Conservation (phyloP, 2,888 invertebrate genomes). For the Ormyrus pomaceus region DNA sequence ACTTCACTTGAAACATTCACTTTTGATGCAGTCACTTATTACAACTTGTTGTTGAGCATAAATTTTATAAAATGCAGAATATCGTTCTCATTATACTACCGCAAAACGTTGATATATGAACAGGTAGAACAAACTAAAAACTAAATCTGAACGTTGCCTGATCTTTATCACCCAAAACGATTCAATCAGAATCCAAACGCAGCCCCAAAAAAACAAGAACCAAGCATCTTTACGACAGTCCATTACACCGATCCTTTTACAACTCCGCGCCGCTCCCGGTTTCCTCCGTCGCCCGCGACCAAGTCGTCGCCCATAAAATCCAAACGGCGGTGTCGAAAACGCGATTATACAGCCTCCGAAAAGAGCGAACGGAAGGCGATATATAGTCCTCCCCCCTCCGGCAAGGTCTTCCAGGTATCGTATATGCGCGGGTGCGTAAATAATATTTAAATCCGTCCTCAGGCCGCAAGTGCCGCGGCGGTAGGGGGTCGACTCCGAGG, state of each 20-base stretch:
- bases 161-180: too few species aligned
- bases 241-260: conserved; percentile 9
- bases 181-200: too few species aligned
- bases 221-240: too few species aligned
- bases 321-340: conserved; percentile 28
- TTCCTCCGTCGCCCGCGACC: background rate
- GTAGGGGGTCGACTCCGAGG: background rate
- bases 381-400: background rate
- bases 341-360: conserved; percentile 5
- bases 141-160: too few species aligned
- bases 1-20: too few species aligned
- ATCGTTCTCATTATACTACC: too few species aligned
- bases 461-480: conserved; percentile 8
- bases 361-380: background rate
- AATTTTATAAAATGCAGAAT: too few species aligned
- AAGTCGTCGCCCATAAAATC: conserved; percentile 16
- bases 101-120: too few species aligned
- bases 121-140: too few species aligned
- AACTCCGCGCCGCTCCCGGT: background rate
- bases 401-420: background rate
- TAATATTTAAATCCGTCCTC: conserved; percentile 35
- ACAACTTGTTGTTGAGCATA: too few species aligned
- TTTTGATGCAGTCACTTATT: too few species aligned
- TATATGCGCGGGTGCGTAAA: conserved; percentile 7
- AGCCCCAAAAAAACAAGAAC: too few species aligned